Conservation (phyloP, 2,888 invertebrate species). For the Spodoptera picta region DNA sequence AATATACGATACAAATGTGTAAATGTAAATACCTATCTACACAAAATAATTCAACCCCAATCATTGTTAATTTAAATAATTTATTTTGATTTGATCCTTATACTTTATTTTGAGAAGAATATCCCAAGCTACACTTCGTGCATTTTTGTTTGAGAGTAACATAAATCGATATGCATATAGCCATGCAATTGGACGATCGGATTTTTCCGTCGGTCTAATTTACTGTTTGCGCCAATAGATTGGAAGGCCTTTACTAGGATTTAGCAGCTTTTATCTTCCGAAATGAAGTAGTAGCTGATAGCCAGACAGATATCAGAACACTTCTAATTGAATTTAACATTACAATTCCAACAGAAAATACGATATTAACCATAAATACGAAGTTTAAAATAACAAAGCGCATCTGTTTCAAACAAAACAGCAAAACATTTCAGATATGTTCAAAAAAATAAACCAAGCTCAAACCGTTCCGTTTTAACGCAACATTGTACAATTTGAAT, state of each 20-base stretch:
- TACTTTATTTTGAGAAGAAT: no score
- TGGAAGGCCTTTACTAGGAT: constrained; percentile 41
- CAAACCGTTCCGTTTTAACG: constrained; percentile 29
- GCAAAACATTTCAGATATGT: constrained; percentile 13
- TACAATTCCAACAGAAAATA: constrained; percentile 14
- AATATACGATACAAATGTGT: no score
- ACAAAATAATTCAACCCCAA: no score
- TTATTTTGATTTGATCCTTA: no score
- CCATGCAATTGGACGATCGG: constrained; percentile 31
- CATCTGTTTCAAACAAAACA: constrained; percentile 3
- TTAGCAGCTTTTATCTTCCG: constrained; percentile 30
- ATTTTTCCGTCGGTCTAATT: constrained; percentile 38
- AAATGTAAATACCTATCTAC: no score
- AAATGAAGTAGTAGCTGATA: constrained; percentile 14
- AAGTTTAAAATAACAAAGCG: constrained; percentile 9
- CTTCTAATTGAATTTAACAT: constrained; percentile 1
- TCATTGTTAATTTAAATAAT: no score
- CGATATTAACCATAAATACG: neutral
- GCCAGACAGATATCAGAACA: constrained; percentile 3
- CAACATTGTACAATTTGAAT: constrained; percentile 45
- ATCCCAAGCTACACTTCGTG: no score
- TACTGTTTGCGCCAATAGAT: constrained; percentile 24
- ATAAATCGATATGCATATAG: constrained; percentile 12
- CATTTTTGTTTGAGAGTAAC: constrained; percentile 3
- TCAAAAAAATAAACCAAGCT: constrained; percentile 31